phyloP scores from a whole-genome alignment of 2,888 invertebrate genomes.

The Phaedon cochleariae region DNA sequence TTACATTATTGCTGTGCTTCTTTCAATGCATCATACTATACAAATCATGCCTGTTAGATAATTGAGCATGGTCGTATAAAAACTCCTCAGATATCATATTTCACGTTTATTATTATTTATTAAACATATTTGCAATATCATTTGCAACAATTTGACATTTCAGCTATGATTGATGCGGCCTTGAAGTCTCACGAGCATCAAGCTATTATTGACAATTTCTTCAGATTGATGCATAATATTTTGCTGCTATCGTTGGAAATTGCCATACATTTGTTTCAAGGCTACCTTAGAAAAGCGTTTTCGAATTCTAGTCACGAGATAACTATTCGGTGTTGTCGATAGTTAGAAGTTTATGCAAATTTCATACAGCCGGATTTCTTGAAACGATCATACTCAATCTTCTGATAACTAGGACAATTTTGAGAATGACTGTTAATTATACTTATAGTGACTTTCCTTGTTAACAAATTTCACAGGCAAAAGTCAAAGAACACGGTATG shows the following conservation, averaged over 20 bases:
- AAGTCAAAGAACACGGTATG: too few species aligned
- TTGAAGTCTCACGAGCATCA: conserved; percentile 8
- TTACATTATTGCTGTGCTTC: too few species aligned
- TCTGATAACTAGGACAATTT: background rate
- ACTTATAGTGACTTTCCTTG: too few species aligned
- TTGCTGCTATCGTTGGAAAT: background rate
- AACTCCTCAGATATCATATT: background rate
- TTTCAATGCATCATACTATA: too few species aligned
- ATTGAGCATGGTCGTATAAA: background rate
- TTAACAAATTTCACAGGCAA: too few species aligned
- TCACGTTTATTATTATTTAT: background rate
- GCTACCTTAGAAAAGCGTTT: background rate
- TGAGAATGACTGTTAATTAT: too few species aligned
- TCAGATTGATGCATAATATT: background rate
- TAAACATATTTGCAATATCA: conserved; percentile 2
- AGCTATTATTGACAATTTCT: conserved; percentile 5
- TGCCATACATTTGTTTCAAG: background rate
- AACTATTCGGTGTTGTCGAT: too few species aligned
- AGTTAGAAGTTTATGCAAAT: background rate
- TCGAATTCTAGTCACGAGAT: background rate
- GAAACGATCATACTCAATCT: background rate
- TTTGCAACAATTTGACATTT: conserved; percentile 13
- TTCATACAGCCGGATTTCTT: too few species aligned
- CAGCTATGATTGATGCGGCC: conserved; percentile 9
- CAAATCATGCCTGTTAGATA: too few species aligned